These are phyloP conservation scores for Nasonia longicornis DNA, from an alignment of 1,140 invertebrate genomes.

Conservation along the genomic window DNA sequence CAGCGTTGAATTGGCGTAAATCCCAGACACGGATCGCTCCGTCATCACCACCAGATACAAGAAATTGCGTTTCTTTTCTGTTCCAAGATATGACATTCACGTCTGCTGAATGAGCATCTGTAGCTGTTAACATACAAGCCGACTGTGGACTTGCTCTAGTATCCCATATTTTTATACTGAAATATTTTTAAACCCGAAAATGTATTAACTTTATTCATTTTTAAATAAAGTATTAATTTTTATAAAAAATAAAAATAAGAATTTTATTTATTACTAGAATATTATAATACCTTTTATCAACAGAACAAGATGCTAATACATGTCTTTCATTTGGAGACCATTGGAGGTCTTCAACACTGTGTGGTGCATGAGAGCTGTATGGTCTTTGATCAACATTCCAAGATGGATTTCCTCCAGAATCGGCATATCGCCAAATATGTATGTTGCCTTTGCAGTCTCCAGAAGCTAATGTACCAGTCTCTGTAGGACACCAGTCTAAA, in stretches of 20 bases:
- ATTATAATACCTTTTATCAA: slow-evolving; percentile 81
- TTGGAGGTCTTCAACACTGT: slow-evolving; percentile 97
- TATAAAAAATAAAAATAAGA: not conserved
- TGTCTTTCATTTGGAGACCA: slow-evolving; percentile 97
- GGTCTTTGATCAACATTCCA: slow-evolving; percentile 94
- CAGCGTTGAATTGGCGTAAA: slow-evolving; percentile 86
- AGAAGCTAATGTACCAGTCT: slow-evolving; percentile 85
- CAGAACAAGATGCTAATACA: slow-evolving; percentile 95
- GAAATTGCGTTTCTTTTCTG: slow-evolving; percentile 78
- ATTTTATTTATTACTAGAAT: not conserved
- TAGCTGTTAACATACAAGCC: slow-evolving; percentile 91
- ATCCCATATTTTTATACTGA: slow-evolving; percentile 90
- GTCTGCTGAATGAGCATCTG: slow-evolving; percentile 90
- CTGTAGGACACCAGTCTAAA: slow-evolving; percentile 90
- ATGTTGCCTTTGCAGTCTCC: slow-evolving; percentile 93
- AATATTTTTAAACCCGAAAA: slow-evolving; percentile 38
- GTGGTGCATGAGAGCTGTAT: slow-evolving; percentile 84
- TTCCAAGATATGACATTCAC: slow-evolving; percentile 99
- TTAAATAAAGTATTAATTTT: not conserved
- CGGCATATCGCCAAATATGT: slow-evolving; percentile 89
- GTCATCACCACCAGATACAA: slow-evolving; percentile 90
- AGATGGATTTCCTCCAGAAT: slow-evolving; percentile 71
- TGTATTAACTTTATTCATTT: not conserved
- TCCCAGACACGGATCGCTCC: slow-evolving; percentile 96
- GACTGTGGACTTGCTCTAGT: slow-evolving; percentile 84